Percentiles rank a stretch among this genome's conserved stretches.
Conservation (phyloP, 2,113 vertebrate species). For the Percina caprodes region DNA sequence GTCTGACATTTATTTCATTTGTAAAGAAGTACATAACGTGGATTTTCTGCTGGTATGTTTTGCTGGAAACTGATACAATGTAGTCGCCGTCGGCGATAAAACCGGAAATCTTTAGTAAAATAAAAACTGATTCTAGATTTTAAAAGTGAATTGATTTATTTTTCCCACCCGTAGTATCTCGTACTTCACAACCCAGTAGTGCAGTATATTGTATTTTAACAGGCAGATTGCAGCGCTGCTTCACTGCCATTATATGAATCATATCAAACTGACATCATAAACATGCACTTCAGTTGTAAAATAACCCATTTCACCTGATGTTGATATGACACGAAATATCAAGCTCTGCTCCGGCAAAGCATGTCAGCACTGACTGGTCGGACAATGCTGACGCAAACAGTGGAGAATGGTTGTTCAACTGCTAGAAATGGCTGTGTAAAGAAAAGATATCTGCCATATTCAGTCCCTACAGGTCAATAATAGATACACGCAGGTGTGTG, state of each 20-base stretch:
- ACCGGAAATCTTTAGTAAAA: too few relatives aligned
- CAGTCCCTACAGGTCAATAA: slow-evolving; percentile 43
- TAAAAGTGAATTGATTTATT: too few relatives aligned
- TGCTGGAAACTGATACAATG: too few relatives aligned
- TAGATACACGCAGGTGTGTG: slow-evolving; percentile 6
- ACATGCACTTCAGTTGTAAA: slow-evolving; percentile 60
- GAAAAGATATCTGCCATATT: slow-evolving; percentile 64
- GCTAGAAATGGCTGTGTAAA: slow-evolving; percentile 46
- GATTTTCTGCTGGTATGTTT: too few relatives aligned
- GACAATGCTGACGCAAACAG: slow-evolving; percentile 50
- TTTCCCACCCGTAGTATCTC: neutral
- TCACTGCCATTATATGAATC: slow-evolving; percentile 21
- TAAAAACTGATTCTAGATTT: too few relatives aligned
- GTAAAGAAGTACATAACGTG: too few relatives aligned
- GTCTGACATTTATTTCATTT: too few relatives aligned
- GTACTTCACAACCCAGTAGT: neutral
- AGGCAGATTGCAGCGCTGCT: slow-evolving; percentile 30
- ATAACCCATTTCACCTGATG: slow-evolving; percentile 54
- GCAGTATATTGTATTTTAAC: slow-evolving; percentile 18
- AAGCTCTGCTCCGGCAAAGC: slow-evolving; percentile 46
- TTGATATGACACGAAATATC: slow-evolving; percentile 48
- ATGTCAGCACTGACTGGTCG: slow-evolving; percentile 47
- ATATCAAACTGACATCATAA: slow-evolving; percentile 54
- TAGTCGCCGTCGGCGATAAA: too few relatives aligned
- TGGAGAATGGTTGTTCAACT: slow-evolving; percentile 27